These are phyloP conservation scores for Pyrocoelia pectoralis DNA, from an alignment of 2,888 invertebrate genomes.

Conservation along the genomic window DNA sequence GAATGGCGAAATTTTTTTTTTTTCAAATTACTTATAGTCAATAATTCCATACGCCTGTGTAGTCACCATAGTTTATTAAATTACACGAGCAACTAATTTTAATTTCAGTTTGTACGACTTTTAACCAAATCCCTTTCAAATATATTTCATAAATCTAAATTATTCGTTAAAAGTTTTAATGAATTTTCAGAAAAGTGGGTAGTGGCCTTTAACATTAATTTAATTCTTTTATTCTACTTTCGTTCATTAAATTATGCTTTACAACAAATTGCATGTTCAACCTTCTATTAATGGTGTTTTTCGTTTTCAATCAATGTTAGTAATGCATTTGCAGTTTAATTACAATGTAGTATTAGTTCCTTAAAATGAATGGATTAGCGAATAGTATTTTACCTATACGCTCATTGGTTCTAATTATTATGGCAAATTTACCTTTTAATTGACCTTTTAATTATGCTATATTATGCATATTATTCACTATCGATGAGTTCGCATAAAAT, in stretches of 20 bases:
- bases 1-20: not conserved
- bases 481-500: too few relatives aligned
- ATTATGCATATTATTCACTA: too few relatives aligned
- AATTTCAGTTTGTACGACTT: slow-evolving; percentile 15
- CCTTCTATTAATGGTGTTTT: not conserved
- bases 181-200: slow-evolving; percentile 16
- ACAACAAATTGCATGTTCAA: not conserved
- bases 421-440: too few relatives aligned
- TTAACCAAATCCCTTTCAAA: slow-evolving; percentile 14
- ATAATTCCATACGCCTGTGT: not conserved
- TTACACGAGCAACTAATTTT: not conserved
- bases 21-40: not conserved
- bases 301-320: not conserved
- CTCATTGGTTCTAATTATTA: too few relatives aligned
- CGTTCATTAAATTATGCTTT: not conserved
- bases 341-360: too few relatives aligned
- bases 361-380: too few relatives aligned
- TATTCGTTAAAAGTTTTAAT: slow-evolving; percentile 16
- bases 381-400: too few relatives aligned
- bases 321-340: not conserved
- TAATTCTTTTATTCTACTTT: slow-evolving; percentile 6
- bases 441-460: too few relatives aligned
- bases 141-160: slow-evolving; percentile 22
- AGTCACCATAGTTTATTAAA: not conserved
- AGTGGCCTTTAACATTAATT: slow-evolving; percentile 10